Base-by-base conservation (phyloP, 1,140 invertebrate genomes). In the Brachionus rubens region DNA sequence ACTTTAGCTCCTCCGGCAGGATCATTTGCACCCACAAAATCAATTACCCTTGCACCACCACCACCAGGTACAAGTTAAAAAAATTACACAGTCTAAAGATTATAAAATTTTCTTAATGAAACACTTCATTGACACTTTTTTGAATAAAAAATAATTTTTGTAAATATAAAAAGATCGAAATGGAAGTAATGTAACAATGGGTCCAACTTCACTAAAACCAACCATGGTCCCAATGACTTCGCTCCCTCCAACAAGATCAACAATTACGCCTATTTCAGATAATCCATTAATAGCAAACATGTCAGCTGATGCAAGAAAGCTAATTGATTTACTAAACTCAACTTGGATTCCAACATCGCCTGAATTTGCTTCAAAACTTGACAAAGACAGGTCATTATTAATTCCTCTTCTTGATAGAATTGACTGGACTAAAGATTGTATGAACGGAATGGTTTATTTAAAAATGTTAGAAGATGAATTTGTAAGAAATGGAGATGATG, bases 401-500 rank as follows among this genome's bases (percentile, higher is more conserved):
- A 16, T 59, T 59, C 12, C 28, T 33, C 3, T 33, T 19, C 7
- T 33, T 36, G 19, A 59, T 19, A 48, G 16, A 4, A 16, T 16
- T 36, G 30, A 59, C 5, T 59, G 54, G 54, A 16, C 30, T 36
- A 36, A 1, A 5, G 36, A 59, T 21, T 59, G 54, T 59, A 19
- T 16, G 9, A 1, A 0, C 14, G 54, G 14, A 33, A 36, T 16
- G 36, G 36, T 59, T 36, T 59, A 59, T 33, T 19, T 36, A 16
- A 59, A 36, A 40, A 10, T 59, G 28, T 36, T 59, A 21, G 54
- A 59, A 36, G 54, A 59, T 36, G 54, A 59, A 16, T 59, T 59
- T 59, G 54, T 36, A 5, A 59, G 16, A 28, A 59, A 59, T 1
- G 16, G 19, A 41, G 30, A 59, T 10, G 28, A 59, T 19, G 9